Percentiles rank a stretch among this genome's conserved stretches.
These are phyloP conservation scores for Psittacula derbiana DNA, from an alignment of 2,797 vertebrate species.

Conservation along the genomic window DNA sequence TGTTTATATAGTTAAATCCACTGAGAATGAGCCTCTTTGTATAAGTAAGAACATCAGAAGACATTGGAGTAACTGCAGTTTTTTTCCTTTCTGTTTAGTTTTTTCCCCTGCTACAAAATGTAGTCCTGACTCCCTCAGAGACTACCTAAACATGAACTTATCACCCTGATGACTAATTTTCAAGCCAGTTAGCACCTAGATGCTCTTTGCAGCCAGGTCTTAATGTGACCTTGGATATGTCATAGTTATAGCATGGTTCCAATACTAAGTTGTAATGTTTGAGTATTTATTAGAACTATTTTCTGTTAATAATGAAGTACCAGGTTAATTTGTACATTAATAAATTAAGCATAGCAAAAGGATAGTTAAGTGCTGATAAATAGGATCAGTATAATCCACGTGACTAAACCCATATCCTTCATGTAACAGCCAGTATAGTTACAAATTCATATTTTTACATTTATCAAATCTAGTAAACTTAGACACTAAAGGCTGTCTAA, in stretches of 20 bases:
- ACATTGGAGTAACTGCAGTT: rapidly evolving
- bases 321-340: background rate
- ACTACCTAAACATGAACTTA: background rate
- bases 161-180: background rate
- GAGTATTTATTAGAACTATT: background rate
- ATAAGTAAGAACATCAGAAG: background rate
- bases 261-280: background rate
- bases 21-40: background rate
- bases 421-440: background rate
- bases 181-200: background rate
- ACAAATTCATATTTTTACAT: background rate
- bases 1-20: background rate
- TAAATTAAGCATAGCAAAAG: background rate
- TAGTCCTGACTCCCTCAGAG: background rate
- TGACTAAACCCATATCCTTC: background rate
- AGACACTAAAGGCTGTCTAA: background rate
- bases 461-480: background rate
- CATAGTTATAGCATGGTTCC: background rate
- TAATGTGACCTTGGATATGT: background rate
- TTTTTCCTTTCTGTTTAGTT: background rate
- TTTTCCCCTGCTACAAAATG: background rate
- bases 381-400: background rate
- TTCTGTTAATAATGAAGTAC: background rate
- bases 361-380: background rate
- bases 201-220: background rate